phyloP scores from a whole-genome alignment of 2,797 vertebrate genomes.

The Enteromius mattozi region DNA sequence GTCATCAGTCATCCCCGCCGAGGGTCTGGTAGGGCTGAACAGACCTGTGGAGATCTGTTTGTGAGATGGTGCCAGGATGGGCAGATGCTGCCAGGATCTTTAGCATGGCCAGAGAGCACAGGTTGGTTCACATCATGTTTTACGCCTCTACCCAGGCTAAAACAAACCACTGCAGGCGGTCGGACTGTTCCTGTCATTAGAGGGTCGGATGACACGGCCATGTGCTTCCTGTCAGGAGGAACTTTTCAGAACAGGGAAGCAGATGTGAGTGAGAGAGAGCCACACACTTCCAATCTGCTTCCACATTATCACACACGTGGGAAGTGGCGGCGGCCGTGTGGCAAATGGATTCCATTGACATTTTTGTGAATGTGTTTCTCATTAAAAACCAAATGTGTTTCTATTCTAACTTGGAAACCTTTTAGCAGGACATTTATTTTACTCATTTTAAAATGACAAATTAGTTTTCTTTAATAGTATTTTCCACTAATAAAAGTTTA shows the following conservation, averaged over 20 bases:
- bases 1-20: slow-evolving; percentile 33
- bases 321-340: not conserved
- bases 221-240: slow-evolving; percentile 51
- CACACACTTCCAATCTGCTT: slow-evolving; percentile 27
- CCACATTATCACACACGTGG: slow-evolving; percentile 23
- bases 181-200: slow-evolving; percentile 53
- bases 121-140: slow-evolving; percentile 56
- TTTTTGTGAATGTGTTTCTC: slow-evolving; percentile 6
- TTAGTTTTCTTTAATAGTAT: not conserved
- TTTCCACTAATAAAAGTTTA: not conserved
- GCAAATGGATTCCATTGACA: slow-evolving; percentile 14
- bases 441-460: not conserved
- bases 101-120: slow-evolving; percentile 60
- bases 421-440: not conserved
- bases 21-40: not conserved
- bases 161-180: slow-evolving; percentile 64
- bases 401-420: not conserved
- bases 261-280: slow-evolving; percentile 29
- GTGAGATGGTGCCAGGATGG: slow-evolving; percentile 64
- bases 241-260: slow-evolving; percentile 37
- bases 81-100: slow-evolving; percentile 74
- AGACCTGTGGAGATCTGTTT: slow-evolving; percentile 30
- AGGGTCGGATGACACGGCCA: slow-evolving; percentile 62
- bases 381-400: slow-evolving; percentile 23
- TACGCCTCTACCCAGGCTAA: slow-evolving; percentile 67